Base-by-base conservation (phyloP, 2,888 invertebrate species). In the Cantharis lateralis region DNA sequence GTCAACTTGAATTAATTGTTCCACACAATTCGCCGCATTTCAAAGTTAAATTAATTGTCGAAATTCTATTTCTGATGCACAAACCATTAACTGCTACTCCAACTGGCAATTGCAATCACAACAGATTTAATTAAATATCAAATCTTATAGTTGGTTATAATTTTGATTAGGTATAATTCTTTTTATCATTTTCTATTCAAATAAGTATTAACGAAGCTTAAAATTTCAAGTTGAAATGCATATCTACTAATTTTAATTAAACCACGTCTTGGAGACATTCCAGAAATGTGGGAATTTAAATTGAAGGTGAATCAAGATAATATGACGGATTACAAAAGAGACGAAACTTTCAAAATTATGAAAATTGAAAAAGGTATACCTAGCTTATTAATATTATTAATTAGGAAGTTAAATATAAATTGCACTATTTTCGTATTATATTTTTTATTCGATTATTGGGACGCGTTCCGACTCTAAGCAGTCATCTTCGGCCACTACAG, bases 81-180 rank as follows among this genome's bases (percentile, higher is more conserved):
- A 61, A 16, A 15, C 61, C 61, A 70, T 70, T 61, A 61, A 61
- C 18, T 26, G 70, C 18, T 32, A 70, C 61, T 61, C 61, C 61
- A 70, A 70, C 18, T 32, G 69, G 28, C 28, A 62, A 18, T 70
- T 16, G 61, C 48, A 70, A 15, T 70, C 61, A 20, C 48, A 61
- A 24, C 15, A 61, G 20, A 9, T 66, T 72, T 66, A 72, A 72
- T 72, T 72, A 72, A 72, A 72, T 72, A 66, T 28, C 20, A 61
- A 63, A 62, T 63, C n/a, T 62, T 16, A 69, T 28, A 28, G 26
- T 28, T 28, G 2, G 48, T 16, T 70, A 62, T 24, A 61, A 20
- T 70, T 20, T 70, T 13, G 48, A 48, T 48, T 48, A 48, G n/a
- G n/a, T 7, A n/a, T n/a, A 48, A 48, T 48, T 48, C n/a, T 28